phyloP scores from a whole-genome alignment of 2,797 vertebrate species.

The Pseudopleuronectes americanus region DNA sequence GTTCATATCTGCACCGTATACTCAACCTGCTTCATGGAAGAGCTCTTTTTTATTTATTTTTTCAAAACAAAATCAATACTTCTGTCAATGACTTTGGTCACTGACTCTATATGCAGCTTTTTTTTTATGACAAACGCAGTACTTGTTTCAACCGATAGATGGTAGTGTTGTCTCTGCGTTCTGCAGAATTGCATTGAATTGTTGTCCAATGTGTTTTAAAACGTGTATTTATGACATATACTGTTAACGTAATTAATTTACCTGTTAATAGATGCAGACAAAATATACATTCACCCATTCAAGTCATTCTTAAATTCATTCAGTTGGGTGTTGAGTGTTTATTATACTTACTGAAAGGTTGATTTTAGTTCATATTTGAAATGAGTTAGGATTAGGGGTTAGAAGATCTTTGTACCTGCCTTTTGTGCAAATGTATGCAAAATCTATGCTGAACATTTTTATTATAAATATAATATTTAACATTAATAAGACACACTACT shows the following conservation, averaged over 20 bases:
- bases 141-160: constrained; percentile 43
- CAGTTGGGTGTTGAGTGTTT: background rate
- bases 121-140: constrained; percentile 17
- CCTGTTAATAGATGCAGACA: background rate
- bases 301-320: background rate
- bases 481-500: too few relatives aligned
- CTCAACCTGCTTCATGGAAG: constrained; percentile 29
- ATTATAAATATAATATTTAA: too few relatives aligned
- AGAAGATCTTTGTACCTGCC: too few relatives aligned
- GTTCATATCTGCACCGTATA: constrained; percentile 65
- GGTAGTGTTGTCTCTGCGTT: constrained; percentile 40
- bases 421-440: too few relatives aligned
- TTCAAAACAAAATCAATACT: constrained; percentile 62
- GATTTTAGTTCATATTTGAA: too few relatives aligned
- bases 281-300: background rate
- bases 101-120: constrained; percentile 14
- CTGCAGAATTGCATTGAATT: background rate
- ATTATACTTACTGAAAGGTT: too few relatives aligned
- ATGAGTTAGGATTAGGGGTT: too few relatives aligned
- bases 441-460: too few relatives aligned
- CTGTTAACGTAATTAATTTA: background rate
- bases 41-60: background rate
- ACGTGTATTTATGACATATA: constrained; percentile 1
- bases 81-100: constrained; percentile 43
- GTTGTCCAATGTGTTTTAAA: background rate